Evolutionary conservation across 1,140 invertebrate species (phyloP), one percentile per base, ranked within the genome.

Genomic region (Drosophila mauritiana): DNA sequence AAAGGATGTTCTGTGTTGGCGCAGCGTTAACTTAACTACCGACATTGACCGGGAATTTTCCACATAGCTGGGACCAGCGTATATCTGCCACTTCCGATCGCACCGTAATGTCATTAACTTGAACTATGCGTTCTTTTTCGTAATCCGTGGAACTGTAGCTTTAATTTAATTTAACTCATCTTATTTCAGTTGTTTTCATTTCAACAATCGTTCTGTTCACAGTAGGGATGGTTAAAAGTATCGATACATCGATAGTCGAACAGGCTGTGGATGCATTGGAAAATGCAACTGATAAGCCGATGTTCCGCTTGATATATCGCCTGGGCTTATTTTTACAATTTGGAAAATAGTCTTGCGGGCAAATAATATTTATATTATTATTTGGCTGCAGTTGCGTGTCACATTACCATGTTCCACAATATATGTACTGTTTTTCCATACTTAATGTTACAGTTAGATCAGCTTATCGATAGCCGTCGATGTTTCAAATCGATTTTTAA

Each of bases 161-260:
- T 20, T 45, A 20, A 20, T 20, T 45, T 20, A 45, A 20, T 45
- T 45, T 20, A 20, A 15, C 20, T 45, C 15, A 20, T 45, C 11
- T 20, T 45, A 20, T 45, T 20, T 45, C 42, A 20, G 42, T 45
- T 45, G 42, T 45, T 45, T 45, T 45, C 42, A 45, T 45, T 45
- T 45, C 15, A 11, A 8, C 12, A 39, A 39, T 15, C 5, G n/a
- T 17, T 42, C 40, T 10, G n/a, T 17, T 42, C n/a, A 8, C n/a
- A n/a, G 40, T 17, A n/a, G 37, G n/a, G 37, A 39, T 39, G 12
- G 37, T n/a, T 3, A 7, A 15, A 42, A 15, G 3, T 42, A 42
- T 42, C 40, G 40, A 42, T 42, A 15, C 15, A 15, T 15, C 40
- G 40, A 17, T 17, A 15, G 15, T n/a, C 0, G 3, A 39, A 3